Conservation (phyloP, 2,797 vertebrate genomes). For the Amphiprion clarkii region DNA sequence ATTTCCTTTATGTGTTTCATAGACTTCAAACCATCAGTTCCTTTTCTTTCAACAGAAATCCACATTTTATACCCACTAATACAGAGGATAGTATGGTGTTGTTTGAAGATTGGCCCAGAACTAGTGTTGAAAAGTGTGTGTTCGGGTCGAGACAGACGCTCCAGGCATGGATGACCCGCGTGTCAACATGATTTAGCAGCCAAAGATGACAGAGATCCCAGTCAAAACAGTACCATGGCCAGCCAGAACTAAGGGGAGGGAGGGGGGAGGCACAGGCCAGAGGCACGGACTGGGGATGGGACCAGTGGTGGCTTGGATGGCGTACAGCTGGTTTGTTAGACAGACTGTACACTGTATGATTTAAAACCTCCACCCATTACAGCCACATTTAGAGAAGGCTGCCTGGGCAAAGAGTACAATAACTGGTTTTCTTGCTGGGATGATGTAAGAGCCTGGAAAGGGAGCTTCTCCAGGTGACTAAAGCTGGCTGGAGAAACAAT, state of each 20-base stretch:
- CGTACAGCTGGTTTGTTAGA: constrained; percentile 61
- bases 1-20: not conserved
- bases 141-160: constrained; percentile 50
- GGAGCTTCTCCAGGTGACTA: constrained; percentile 60
- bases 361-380: constrained; percentile 50
- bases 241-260: constrained; percentile 29
- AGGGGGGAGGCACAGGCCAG: constrained; percentile 30
- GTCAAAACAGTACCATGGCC: constrained; percentile 78
- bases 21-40: not conserved
- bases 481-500: constrained; percentile 45
- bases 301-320: constrained; percentile 60
- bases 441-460: constrained; percentile 65
- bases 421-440: constrained; percentile 50
- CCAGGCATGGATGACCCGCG: constrained; percentile 67
- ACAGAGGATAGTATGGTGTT: constrained; percentile 21
- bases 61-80: not conserved
- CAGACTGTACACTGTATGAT: constrained; percentile 62
- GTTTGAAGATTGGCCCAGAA: not conserved
- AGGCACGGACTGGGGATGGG: constrained; percentile 63
- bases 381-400: constrained; percentile 44
- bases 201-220: constrained; percentile 82
- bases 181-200: constrained; percentile 79
- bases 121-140: constrained; percentile 19
- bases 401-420: constrained; percentile 54
- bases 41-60: constrained; percentile 5